Evolutionary conservation across 1,140 invertebrate genomes (phyloP), one percentile per base, ranked within the genome.

Genomic region (Drosophila sp.): DNA sequence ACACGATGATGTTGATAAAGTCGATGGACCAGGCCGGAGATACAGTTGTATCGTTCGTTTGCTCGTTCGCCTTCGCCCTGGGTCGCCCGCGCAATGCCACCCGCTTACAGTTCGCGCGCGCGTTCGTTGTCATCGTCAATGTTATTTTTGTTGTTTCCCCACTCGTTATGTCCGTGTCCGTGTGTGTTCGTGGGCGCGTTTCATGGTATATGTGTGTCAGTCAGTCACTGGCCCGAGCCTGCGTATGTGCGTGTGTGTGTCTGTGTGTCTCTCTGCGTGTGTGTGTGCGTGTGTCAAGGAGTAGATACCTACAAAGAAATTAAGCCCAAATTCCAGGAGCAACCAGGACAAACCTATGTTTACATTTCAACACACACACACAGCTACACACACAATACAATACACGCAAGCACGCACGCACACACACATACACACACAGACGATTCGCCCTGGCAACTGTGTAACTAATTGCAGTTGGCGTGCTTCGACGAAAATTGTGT

Each of bases 131-230:
- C 83, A 80, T 80, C 84, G 83, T 77, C 84, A 89, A 89, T 80
- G 84, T 87, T 84, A 84, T 87, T 89, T 87, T 87, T 87, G 83
- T 87, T 87, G 84, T 73, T 87, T 87, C 80, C 80, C 80, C 68
- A 71, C 79, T 69, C 73, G 77, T 65, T 57, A 69, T 69, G 80
- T 76, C 76, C 76, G 74, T 55, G 63, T 56, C 23, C 66, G 55
- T 64, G 35, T 67, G 63, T 56, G 60, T 60, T 75, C 60, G 76
- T 40, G 66, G 62, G 35, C 67, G 71, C 68, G 41, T 60, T 70
- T 58, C 41, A 60, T 79, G 65, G 80, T 78, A 89, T 84, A 89
- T 80, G 84, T 87, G 84, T 89, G 84, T 89, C 84, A 87, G 80
- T 84, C 84, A 87, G 84, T 86, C 81, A 81, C 60, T 85, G 74